phyloP scores from a whole-genome alignment of 2,888 invertebrate species.

The Monopis laevigella region DNA sequence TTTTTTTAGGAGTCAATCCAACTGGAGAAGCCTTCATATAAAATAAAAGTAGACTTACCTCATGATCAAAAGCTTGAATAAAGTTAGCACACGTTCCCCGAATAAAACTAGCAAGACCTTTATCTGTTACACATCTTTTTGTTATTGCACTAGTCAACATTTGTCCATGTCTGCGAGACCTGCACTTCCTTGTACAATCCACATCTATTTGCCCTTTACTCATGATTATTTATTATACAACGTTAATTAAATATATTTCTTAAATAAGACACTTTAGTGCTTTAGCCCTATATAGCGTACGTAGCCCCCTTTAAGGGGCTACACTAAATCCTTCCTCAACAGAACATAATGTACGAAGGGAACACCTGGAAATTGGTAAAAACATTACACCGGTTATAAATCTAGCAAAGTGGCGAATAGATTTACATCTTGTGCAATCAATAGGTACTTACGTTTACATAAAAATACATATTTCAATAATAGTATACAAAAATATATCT shows the following conservation, averaged over 20 bases:
- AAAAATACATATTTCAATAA: too few relatives aligned
- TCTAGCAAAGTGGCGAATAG: too few relatives aligned
- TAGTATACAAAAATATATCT: too few relatives aligned
- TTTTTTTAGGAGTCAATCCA: too few relatives aligned
- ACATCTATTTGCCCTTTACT: slow-evolving; percentile 46
- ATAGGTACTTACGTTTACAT: too few relatives aligned
- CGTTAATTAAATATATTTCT: slow-evolving; percentile 9
- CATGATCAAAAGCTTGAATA: slow-evolving; percentile 64
- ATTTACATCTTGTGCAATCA: too few relatives aligned
- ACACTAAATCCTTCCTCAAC: slow-evolving; percentile 28
- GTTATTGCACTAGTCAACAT: slow-evolving; percentile 72
- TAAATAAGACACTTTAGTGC: slow-evolving; percentile 22
- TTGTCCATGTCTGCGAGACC: slow-evolving; percentile 65
- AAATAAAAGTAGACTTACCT: slow-evolving; percentile 40
- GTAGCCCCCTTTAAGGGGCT: slow-evolving; percentile 45
- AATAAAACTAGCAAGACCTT: slow-evolving; percentile 66
- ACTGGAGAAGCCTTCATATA: not conserved
- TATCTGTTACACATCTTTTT: slow-evolving; percentile 68
- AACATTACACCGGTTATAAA: too few relatives aligned
- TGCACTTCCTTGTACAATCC: slow-evolving; percentile 70
- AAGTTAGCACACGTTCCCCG: slow-evolving; percentile 70
- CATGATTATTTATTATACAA: slow-evolving; percentile 35
- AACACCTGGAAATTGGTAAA: slow-evolving; percentile 39
- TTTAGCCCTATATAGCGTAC: slow-evolving; percentile 25
- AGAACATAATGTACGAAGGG: slow-evolving; percentile 37